Evolutionary conservation across 2,888 invertebrate genomes (phyloP), one percentile per base, ranked within the genome.

Genomic region (Strigamia crassipes): DNA sequence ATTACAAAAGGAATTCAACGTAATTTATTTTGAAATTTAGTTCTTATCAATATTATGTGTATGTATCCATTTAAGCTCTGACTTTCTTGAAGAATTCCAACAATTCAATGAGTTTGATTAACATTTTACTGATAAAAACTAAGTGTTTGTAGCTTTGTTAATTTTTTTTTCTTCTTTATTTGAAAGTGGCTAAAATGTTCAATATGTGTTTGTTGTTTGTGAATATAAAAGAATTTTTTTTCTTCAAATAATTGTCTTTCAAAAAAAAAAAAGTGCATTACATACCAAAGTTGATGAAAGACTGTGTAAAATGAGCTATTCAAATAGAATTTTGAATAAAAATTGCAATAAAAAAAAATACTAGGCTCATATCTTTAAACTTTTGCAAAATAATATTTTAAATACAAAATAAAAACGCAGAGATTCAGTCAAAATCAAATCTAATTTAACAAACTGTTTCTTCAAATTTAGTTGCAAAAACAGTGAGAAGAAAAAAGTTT

Each of bases 251-350:
- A n/a, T n/a, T n/a, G n/a, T n/a, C n/a, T n/a, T n/a, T n/a, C n/a
- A n/a, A n/a, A n/a, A n/a, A n/a, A n/a, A n/a, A n/a, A n/a, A n/a
- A n/a, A n/a, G n/a, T n/a, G 31, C 73, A 73, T 73, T 73, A 38
- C 38, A 38, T 38, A 31, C 31, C 73, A 31, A 73, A 73, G 73
- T 73, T 73, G 73, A 31, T 73, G n/a, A 23, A 73, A 73, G 73
- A 31, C 73, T 13, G 1, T 73, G 73, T 73, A 31, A 73, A 73
- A 73, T 31, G 56, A 56, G 31, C 12, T 73, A 73, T 73, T 73
- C 73, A 73, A 73, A 73, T 73, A 56, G n/a, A 73, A 73, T 73
- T 73, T 73, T 73, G 73, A 73, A 73, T 73, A 73, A 73, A 73
- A 23, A 73, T 73, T 73, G 73, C 73, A 73, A 73, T 73, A 73